A percentile compares a stretch with the other conserved stretches of the same genome.
phyloP scores from a whole-genome alignment of 2,113 vertebrate species.

The Fukomys damarensis region DNA sequence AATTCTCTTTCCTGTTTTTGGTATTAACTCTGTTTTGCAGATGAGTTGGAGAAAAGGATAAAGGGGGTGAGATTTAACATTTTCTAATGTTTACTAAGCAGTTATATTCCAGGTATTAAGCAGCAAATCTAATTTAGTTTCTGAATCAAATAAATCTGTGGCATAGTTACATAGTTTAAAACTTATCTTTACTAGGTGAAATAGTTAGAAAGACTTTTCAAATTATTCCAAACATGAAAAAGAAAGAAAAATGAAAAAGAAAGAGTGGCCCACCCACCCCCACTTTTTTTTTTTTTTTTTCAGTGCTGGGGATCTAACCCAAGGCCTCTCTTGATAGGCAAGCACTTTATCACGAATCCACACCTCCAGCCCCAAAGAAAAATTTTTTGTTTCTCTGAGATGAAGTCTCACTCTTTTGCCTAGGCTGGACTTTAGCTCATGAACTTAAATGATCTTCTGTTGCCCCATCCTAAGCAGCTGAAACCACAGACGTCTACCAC shows the following conservation, averaged over 20 bases:
- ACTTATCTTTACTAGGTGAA: conserved; percentile 8
- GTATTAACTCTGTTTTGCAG: not conserved
- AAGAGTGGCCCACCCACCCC: not conserved
- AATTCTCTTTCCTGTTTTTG: not conserved
- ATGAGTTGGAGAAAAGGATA: conserved; percentile 43
- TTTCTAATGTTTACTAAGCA: conserved; percentile 5
- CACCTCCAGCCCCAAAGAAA: not conserved
- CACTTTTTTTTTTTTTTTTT: not conserved
- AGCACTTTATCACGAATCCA: not conserved
- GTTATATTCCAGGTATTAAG: not conserved
- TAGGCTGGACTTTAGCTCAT: not conserved
- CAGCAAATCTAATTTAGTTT: conserved; percentile 31
- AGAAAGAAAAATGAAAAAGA: conserved; percentile 43
- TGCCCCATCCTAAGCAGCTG: not conserved
- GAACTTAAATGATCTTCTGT: not conserved
- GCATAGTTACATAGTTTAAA: not conserved
- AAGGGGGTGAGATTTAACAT: not conserved
- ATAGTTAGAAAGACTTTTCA: not conserved
- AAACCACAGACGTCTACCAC: not conserved
- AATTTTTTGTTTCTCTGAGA: not conserved
- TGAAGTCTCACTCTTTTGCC: not conserved
- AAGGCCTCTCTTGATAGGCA: not conserved
- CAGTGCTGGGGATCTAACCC: not conserved
- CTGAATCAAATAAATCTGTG: conserved; percentile 42
- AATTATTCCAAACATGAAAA: conserved; percentile 46